Conservation (phyloP, 2,797 vertebrate genomes). For the Chiroxiphia lanceolata region DNA sequence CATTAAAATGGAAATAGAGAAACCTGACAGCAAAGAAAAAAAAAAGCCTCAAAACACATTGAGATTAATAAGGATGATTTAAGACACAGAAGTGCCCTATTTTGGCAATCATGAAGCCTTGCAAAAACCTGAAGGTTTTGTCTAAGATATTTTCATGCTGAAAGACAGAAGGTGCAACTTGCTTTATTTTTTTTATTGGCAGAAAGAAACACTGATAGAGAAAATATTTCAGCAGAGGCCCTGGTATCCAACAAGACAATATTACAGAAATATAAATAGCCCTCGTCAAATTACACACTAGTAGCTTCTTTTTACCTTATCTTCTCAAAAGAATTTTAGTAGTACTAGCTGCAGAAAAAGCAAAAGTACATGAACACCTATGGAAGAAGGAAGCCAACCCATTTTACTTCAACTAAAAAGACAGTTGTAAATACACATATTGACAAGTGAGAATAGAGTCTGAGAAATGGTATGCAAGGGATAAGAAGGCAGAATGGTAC, state of each 20-base stretch:
- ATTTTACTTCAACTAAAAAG: neutral
- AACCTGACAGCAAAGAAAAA: neutral
- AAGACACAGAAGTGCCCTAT: neutral
- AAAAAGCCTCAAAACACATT: neutral
- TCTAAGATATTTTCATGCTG: neutral
- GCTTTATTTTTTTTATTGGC: neutral
- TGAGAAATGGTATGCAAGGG: neutral
- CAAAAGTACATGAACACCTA: neutral
- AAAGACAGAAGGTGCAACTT: neutral
- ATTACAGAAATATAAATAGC: neutral
- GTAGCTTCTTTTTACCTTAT: neutral
- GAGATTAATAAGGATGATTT: neutral
- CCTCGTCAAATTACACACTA: neutral
- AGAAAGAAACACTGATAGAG: neutral
- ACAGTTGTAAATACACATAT: neutral
- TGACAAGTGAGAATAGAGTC: neutral
- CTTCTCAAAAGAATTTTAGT: neutral
- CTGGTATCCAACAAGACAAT: neutral
- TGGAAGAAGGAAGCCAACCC: neutral
- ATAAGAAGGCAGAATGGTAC: neutral
- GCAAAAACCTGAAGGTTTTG: neutral
- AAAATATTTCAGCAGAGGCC: neutral
- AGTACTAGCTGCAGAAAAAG: neutral
- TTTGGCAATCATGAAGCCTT: neutral
- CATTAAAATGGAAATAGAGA: neutral